phyloP scores from a whole-genome alignment of 2,888 invertebrate species.

The Lucinisca nassula region DNA sequence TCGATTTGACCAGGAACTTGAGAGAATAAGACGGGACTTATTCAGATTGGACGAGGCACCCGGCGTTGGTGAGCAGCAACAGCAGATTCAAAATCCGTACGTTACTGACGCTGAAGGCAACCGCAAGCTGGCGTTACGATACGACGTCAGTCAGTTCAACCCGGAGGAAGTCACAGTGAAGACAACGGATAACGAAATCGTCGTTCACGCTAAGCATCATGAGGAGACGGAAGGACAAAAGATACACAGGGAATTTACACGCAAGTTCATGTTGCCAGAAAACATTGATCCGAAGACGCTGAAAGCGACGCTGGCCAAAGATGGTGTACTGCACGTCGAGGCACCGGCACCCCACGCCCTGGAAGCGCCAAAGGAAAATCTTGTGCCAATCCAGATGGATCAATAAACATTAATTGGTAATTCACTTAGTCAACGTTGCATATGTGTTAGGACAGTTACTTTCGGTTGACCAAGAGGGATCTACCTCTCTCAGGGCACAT shows the following conservation, averaged over 20 bases:
- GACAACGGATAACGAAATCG: slow-evolving; percentile 98
- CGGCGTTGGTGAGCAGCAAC: slow-evolving; percentile 48
- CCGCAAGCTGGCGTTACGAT: slow-evolving; percentile 95
- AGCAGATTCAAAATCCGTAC: slow-evolving; percentile 74
- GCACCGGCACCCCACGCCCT: slow-evolving; percentile 96
- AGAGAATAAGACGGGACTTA: slow-evolving; percentile 66
- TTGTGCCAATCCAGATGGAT: slow-evolving; percentile 91
- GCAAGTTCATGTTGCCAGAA: slow-evolving; percentile 98
- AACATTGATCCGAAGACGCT: slow-evolving; percentile 99
- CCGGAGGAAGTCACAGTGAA: slow-evolving; percentile 99
- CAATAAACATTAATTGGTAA: neutral
- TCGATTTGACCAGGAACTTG: slow-evolving; percentile 71
- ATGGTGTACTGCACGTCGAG: slow-evolving; percentile 98
- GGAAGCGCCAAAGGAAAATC: slow-evolving; percentile 91
- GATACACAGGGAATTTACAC: slow-evolving; percentile 99
- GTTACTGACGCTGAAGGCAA: slow-evolving; percentile 92
- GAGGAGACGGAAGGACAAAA: slow-evolving; percentile 99
- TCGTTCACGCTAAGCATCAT: slow-evolving; percentile 98
- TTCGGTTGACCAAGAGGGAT: no score
- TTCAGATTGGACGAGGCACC: slow-evolving; percentile 62
- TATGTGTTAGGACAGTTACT: no score
- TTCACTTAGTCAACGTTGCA: no score
- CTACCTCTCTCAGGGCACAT: no score
- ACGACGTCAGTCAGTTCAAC: slow-evolving; percentile 98
- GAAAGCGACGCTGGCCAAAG: slow-evolving; percentile 98